These are phyloP conservation scores for Mobula birostris DNA, from an alignment of 2,113 vertebrate species.

Conservation along the genomic window DNA sequence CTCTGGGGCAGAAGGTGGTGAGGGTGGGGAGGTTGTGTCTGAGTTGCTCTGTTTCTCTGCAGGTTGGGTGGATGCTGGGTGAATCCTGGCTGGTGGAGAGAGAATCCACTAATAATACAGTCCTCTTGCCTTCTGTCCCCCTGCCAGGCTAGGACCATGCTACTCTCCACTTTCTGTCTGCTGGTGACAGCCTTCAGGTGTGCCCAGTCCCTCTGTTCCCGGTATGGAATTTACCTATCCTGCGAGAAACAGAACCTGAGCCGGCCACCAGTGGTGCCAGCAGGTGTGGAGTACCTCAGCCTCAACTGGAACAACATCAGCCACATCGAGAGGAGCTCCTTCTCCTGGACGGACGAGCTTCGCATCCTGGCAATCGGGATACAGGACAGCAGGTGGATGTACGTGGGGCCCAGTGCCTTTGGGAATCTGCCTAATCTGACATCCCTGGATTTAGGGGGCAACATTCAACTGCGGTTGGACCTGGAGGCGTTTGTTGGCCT, in stretches of 20 bases:
- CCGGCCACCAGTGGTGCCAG: conserved; percentile 60
- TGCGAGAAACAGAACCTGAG: conserved; percentile 50
- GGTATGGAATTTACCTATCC: conserved; percentile 24
- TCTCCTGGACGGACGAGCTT: conserved; percentile 56
- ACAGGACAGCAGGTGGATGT: conserved; percentile 50
- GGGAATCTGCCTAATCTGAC: conserved; percentile 58
- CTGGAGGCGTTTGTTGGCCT: conserved; percentile 68
- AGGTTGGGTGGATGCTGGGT: too few relatives aligned
- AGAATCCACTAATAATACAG: too few relatives aligned
- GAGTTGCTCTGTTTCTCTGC: too few relatives aligned
- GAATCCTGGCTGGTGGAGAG: too few relatives aligned
- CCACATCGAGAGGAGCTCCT: conserved; percentile 54
- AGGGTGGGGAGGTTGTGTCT: too few relatives aligned
- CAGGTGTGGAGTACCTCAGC: conserved; percentile 51
- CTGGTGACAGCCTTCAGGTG: too few relatives aligned
- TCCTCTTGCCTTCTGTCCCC: too few relatives aligned
- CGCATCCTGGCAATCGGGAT: conserved; percentile 51
- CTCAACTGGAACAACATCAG: conserved; percentile 62
- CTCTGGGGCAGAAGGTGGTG: too few relatives aligned
- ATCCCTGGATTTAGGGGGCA: conserved; percentile 58
- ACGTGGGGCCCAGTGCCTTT: conserved; percentile 65
- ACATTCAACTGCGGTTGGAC: conserved; percentile 51
- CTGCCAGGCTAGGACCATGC: too few relatives aligned
- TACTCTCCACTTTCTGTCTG: too few relatives aligned
- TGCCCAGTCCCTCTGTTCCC: conserved; percentile 46